phyloP scores from a whole-genome alignment of 2,113 vertebrate genomes.

The Trogon melanurus region DNA sequence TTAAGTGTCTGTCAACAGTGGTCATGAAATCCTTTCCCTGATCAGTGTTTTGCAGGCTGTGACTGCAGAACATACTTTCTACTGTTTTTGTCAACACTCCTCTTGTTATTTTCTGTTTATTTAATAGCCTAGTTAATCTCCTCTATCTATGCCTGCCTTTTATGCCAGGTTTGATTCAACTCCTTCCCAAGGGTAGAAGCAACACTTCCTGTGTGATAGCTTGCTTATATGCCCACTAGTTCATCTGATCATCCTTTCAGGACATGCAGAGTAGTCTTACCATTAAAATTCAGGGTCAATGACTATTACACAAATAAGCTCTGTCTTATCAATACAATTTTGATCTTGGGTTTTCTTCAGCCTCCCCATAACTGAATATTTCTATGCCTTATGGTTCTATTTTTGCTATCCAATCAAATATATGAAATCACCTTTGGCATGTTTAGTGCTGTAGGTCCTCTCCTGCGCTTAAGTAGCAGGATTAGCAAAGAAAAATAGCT shows the following conservation, averaged over 20 bases:
- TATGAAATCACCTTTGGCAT: not conserved
- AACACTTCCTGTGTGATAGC: not conserved
- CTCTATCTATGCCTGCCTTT: not conserved
- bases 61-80: slow-evolving; percentile 41
- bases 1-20: slow-evolving; percentile 74
- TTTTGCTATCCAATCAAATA: not conserved
- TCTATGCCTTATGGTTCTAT: not conserved
- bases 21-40: slow-evolving; percentile 56
- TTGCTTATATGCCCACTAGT: not conserved
- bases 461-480: not conserved
- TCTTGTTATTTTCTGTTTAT: slow-evolving; percentile 50
- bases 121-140: slow-evolving; percentile 44
- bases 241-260: not conserved
- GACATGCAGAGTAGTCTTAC: not conserved
- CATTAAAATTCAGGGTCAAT: not conserved
- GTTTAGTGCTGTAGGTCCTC: not conserved
- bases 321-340: not conserved
- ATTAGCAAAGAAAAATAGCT: slow-evolving; percentile 35
- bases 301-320: not conserved
- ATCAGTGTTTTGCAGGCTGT: slow-evolving; percentile 27
- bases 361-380: not conserved
- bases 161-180: not conserved
- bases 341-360: not conserved
- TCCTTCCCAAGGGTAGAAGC: not conserved
- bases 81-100: slow-evolving; percentile 42